These are phyloP conservation scores for Acanthisitta chloris DNA, from an alignment of 2,113 vertebrate genomes.

Conservation along the genomic window DNA sequence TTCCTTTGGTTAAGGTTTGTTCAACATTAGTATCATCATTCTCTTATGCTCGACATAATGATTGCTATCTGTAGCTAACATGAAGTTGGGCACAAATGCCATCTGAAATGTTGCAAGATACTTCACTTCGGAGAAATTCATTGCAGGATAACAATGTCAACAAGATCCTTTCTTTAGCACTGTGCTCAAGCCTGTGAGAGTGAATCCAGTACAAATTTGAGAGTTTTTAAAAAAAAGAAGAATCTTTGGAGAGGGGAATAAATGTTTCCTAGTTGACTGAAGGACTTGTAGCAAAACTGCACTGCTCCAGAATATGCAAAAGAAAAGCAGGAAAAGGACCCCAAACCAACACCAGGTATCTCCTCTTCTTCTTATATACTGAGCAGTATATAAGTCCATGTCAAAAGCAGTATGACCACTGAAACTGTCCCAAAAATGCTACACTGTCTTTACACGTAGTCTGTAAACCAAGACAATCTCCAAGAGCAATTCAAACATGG, in stretches of 20 bases:
- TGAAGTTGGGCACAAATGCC: not conserved
- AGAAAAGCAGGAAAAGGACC: not conserved
- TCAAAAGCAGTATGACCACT: not conserved
- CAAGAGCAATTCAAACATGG: not conserved
- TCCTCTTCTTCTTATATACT: not conserved
- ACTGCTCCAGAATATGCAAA: not conserved
- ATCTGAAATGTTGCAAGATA: not conserved
- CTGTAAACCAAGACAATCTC: not conserved
- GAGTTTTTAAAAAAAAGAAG: accelerated
- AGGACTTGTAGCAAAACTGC: not conserved
- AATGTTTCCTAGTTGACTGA: not conserved
- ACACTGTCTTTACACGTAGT: not conserved
- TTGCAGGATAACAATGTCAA: not conserved
- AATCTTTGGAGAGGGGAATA: not conserved
- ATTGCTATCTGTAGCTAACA: not conserved
- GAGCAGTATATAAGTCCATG: not conserved
- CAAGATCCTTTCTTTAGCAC: not conserved
- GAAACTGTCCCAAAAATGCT: not conserved
- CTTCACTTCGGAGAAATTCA: not conserved
- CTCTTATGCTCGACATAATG: not conserved
- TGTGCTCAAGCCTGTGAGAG: not conserved
- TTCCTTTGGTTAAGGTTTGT: not conserved
- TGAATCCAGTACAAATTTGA: not conserved
- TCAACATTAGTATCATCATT: not conserved
- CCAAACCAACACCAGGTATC: not conserved